Evolutionary conservation across 2,888 invertebrate genomes (phyloP), one percentile per base, ranked within the genome.

Genomic region (Drosophila percnosoma): DNA sequence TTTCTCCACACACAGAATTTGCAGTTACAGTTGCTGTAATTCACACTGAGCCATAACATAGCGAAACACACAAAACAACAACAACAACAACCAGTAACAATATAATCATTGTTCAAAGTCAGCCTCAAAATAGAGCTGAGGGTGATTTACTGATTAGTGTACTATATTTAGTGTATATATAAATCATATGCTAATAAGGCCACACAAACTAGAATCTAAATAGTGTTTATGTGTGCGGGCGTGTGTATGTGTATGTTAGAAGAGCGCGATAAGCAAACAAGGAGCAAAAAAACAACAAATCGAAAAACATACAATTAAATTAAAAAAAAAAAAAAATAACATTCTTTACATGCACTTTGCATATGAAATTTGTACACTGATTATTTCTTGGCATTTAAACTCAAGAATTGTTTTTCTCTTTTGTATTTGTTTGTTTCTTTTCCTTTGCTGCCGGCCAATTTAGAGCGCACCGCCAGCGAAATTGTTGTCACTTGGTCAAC

Each of bases 401-500:
- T 76, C 40, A 72, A 57, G 59, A 63, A 68, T 58, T 66, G 67
- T 71, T 75, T 80, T 75, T 52, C 66, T 58, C 40, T 65, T 66
- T 64, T 75, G 70, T 66, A 52, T 75, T 77, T 72, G 63, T 86
- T 68, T 45, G 45, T 15, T 66, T 76, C 59, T 55, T 54, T 74
- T 66, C 27, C 53, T 55, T 34, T 40, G 11, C 59, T 42, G 21
- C 18, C 36, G 13, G 48, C 13, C 38, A 10, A 54, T 42, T 38
- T 92, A 96, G 95, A 95, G 74, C 94, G 94, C 88, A 93, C 94
- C 58, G 94, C 94, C 76, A 89, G 83, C 67, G 95, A 96, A 86
- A 95, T 97, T 78, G 95, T 96, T 34, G 95, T 97, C 36, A 97
- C 97, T 77, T 98, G 98, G 97, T 96, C 96, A 3, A 98, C 98